Percentiles rank a stretch among this genome's conserved stretches.
Conservation (phyloP, 92 coral and sea anemone species). For the Metridium senile region DNA sequence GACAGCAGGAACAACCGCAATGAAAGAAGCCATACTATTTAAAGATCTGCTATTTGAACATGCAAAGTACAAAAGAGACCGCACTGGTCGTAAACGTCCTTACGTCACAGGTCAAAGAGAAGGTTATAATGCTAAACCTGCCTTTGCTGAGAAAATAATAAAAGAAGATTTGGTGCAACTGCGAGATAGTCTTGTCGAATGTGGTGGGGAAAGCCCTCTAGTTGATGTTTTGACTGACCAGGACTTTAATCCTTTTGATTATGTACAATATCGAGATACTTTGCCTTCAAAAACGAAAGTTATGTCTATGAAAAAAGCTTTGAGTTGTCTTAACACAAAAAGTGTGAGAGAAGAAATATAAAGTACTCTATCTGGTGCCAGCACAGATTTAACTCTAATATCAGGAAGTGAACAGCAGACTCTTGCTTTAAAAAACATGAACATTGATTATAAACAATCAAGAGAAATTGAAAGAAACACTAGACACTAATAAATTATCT, state of each 20-base stretch:
- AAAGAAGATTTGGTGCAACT: no score
- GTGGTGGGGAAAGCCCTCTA: neutral
- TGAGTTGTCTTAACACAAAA: neutral
- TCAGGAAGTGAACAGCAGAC: neutral
- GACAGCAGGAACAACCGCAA: slow-evolving; percentile 2
- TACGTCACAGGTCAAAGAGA: slow-evolving; percentile 36
- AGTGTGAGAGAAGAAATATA: neutral
- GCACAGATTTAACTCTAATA: neutral
- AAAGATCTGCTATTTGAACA: slow-evolving; percentile 19
- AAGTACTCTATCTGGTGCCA: neutral
- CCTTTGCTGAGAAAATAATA: slow-evolving; percentile 50
- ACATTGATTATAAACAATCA: neutral
- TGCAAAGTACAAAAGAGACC: slow-evolving; percentile 12
- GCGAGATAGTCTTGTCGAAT: neutral
- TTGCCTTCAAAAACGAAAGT: neutral
- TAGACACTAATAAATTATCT: no score
- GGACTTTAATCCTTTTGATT: neutral
- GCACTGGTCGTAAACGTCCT: slow-evolving; percentile 28
- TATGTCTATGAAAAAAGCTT: neutral
- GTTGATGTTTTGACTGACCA: neutral
- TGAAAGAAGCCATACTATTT: neutral
- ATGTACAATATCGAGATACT: neutral
- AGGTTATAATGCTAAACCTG: slow-evolving; percentile 55
- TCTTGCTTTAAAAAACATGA: no score
- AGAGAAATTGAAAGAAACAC: slow-evolving; percentile 41